These are phyloP conservation scores for Uromys caudimaculatus DNA, from an alignment of 2,797 vertebrate genomes.

Conservation along the genomic window DNA sequence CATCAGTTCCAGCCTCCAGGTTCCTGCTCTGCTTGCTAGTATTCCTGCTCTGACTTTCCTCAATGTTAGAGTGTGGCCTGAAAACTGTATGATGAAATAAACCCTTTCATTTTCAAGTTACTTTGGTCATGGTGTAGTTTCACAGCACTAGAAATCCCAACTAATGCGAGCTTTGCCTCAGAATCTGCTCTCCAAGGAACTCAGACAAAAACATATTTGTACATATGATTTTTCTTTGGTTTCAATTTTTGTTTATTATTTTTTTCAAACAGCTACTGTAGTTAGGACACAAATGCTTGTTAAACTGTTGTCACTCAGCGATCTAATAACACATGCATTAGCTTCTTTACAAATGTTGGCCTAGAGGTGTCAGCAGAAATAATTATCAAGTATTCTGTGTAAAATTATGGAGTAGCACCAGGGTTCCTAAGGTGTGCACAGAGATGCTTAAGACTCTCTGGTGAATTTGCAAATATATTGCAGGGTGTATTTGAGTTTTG, in stretches of 20 bases:
- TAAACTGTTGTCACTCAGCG: conserved; percentile 25
- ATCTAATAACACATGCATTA: conserved; percentile 40
- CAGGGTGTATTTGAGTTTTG: neutral
- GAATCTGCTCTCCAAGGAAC: neutral
- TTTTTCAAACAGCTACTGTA: conserved; percentile 24
- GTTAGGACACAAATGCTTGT: conserved; percentile 35
- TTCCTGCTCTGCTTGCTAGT: neutral
- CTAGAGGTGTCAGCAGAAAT: neutral
- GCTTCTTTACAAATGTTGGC: conserved; percentile 6
- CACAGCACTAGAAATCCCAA: neutral
- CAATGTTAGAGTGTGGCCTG: neutral
- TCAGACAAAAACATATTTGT: neutral
- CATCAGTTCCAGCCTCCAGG: neutral
- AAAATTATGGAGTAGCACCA: neutral
- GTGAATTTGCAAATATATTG: neutral
- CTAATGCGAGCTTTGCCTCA: neutral
- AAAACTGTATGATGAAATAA: neutral
- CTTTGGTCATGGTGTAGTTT: neutral
- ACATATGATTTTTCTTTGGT: neutral
- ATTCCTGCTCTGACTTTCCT: neutral
- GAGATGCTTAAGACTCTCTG: neutral
- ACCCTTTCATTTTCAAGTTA: neutral
- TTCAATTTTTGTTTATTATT: neutral
- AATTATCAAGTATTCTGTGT: neutral
- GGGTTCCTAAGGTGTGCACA: neutral